Conservation (phyloP, 1,140 invertebrate species). For the Apis laboriosa region DNA sequence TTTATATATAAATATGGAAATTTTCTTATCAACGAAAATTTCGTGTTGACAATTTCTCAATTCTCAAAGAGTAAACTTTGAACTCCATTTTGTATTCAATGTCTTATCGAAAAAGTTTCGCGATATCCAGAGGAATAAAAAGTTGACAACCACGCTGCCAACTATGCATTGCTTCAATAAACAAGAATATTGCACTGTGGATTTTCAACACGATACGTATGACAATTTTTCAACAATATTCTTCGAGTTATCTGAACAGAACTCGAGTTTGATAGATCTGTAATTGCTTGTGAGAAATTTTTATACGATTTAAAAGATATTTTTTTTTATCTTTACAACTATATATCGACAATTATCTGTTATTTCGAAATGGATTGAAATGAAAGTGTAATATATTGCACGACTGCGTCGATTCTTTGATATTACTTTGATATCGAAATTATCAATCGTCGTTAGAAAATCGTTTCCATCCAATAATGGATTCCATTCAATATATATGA, state of each 20-base stretch:
- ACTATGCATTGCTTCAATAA: neutral
- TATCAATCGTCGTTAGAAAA: too few species aligned
- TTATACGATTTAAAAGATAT: neutral
- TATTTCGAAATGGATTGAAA: neutral
- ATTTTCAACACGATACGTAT: neutral
- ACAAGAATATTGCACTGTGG: neutral
- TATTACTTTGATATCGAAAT: neutral
- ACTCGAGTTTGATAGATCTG: neutral
- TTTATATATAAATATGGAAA: too few species aligned
- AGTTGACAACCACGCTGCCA: neutral
- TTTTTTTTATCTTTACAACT: neutral
- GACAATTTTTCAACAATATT: neutral
- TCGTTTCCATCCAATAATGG: neutral
- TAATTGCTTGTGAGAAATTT: neutral
- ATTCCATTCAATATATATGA: too few species aligned
- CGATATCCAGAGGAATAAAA: conserved; percentile 5
- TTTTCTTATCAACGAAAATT: too few species aligned
- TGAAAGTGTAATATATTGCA: neutral
- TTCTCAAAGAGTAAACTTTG: too few species aligned
- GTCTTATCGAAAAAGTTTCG: neutral
- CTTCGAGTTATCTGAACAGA: neutral
- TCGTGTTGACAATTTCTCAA: too few species aligned
- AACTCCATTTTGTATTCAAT: neutral
- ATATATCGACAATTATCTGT: neutral
- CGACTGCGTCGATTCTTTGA: neutral